These are phyloP conservation scores for Allacma fusca DNA, from an alignment of 2,888 invertebrate genomes.

Conservation along the genomic window DNA sequence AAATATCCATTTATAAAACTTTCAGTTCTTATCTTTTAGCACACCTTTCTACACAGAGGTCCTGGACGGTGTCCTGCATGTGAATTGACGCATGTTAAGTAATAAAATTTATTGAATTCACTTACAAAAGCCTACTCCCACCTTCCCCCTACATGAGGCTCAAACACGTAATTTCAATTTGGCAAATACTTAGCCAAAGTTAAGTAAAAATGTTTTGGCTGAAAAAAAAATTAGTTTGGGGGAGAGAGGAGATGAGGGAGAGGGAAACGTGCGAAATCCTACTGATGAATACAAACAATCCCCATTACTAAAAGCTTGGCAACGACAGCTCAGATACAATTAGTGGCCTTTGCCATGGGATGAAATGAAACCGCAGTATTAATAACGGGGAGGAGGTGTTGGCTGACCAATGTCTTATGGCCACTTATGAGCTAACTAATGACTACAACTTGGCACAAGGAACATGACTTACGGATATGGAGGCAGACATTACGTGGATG, in stretches of 20 bases:
- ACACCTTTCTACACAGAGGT: too few species aligned
- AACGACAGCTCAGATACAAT: neutral
- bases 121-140: too few species aligned
- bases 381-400: conserved; percentile 32
- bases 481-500: neutral
- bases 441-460: conserved; percentile 6
- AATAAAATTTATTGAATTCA: too few species aligned
- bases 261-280: neutral
- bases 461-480: neutral
- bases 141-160: too few species aligned
- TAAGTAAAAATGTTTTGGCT: too few species aligned
- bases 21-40: neutral
- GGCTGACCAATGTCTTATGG: conserved; percentile 34
- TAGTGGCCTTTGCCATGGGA: conserved; percentile 25
- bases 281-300: neutral
- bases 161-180: too few species aligned
- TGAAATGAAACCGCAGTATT: conserved; percentile 37
- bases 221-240: too few species aligned
- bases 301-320: neutral
- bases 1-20: neutral
- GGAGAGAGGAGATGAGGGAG: neutral
- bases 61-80: too few species aligned
- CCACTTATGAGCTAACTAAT: conserved; percentile 30
- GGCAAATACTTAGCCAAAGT: too few species aligned
- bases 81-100: too few species aligned